Percentiles rank a stretch among this genome's conserved stretches.
Evolutionary conservation across 2,888 invertebrate species (phyloP).

Genomic region (Hydrotaea cyrtoneurina): DNA sequence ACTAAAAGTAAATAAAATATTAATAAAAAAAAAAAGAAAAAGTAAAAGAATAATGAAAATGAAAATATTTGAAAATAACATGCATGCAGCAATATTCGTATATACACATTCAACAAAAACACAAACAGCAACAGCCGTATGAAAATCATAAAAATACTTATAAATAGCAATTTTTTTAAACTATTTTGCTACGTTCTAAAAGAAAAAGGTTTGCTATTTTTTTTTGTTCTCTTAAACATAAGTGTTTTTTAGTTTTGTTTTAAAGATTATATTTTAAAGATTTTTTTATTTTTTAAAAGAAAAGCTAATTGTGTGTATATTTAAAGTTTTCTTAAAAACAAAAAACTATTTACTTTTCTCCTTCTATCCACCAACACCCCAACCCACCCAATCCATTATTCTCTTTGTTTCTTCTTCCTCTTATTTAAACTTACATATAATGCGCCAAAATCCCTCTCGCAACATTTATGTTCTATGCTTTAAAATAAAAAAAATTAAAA

Average conservation of each 20-base stretch:
- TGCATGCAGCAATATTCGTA: conserved; percentile 54
- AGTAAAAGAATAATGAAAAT: not conserved
- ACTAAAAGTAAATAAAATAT: conserved; percentile 1
- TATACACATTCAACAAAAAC: conserved; percentile 9
- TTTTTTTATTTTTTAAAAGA: conserved; percentile 31
- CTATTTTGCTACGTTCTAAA: conserved; percentile 28
- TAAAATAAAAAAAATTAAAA: not conserved
- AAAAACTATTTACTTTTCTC: conserved; percentile 17
- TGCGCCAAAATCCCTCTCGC: conserved; percentile 15
- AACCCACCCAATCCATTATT: not conserved
- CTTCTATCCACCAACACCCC: not conserved
- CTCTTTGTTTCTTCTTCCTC: not conserved
- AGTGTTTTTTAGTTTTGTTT: conserved; percentile 44
- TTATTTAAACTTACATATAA: conserved; percentile 2
- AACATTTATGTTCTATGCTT: conserved; percentile 27
- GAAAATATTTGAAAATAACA: not conserved
- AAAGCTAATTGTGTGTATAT: conserved; percentile 49
- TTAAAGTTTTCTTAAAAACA: conserved; percentile 9
- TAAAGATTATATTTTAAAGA: not conserved
- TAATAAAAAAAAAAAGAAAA: conserved; percentile 33
- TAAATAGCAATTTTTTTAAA: conserved; percentile 42
- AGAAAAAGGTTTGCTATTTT: conserved; percentile 57
- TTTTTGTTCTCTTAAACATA: conserved; percentile 32
- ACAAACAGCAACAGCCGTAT: not conserved
- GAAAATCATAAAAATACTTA: conserved; percentile 20